Evolutionary conservation across 2,113 vertebrate species (phyloP).

Genomic region (Formicarius rufipectus): DNA sequence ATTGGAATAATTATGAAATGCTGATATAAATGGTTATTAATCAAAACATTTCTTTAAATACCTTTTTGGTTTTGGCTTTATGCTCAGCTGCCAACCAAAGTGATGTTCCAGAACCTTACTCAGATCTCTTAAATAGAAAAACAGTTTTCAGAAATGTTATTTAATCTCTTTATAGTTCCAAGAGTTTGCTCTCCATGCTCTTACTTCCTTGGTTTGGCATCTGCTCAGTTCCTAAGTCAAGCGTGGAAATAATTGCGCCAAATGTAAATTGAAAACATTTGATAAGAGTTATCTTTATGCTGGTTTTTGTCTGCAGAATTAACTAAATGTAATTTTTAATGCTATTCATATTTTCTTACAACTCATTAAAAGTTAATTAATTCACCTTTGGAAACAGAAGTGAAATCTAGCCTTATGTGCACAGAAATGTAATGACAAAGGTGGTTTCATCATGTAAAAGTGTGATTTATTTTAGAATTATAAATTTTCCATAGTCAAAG

Average conservation of each 20-base stretch:
- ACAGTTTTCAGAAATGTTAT: background rate
- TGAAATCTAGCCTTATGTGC: background rate
- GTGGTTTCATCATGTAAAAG: background rate
- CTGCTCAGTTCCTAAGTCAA: slow-evolving; percentile 10
- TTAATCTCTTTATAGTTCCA: background rate
- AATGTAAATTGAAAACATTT: slow-evolving; percentile 35
- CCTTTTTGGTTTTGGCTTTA: background rate
- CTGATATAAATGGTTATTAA: background rate
- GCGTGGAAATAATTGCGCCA: slow-evolving; percentile 26
- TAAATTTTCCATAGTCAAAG: background rate
- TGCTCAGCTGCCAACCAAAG: background rate
- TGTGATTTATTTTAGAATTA: background rate
- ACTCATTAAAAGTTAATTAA: background rate
- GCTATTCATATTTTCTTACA: background rate
- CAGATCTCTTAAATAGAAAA: background rate
- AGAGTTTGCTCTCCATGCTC: background rate
- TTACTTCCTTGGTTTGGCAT: slow-evolving; percentile 19
- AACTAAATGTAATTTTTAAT: background rate
- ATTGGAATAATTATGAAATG: background rate
- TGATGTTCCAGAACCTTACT: background rate
- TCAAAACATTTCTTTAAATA: background rate
- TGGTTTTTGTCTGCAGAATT: background rate
- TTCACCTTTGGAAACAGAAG: background rate
- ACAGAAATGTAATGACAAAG: background rate
- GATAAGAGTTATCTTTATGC: background rate